Evolutionary conservation across 2,888 invertebrate species (phyloP), one percentile per base, ranked within the genome.

Genomic region (Drosophila gaucha): DNA sequence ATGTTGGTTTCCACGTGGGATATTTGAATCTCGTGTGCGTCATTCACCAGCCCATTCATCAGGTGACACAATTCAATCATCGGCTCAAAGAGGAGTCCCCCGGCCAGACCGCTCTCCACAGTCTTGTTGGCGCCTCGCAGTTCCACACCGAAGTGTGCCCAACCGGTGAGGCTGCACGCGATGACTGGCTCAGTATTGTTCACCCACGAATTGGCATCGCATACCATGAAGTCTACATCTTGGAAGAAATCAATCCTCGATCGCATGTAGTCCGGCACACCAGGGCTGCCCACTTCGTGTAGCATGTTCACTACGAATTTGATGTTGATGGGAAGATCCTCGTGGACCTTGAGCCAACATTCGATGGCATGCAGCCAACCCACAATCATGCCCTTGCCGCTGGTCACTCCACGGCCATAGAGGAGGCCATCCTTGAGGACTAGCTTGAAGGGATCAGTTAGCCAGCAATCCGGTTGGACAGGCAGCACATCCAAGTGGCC

Each of bases 281-380:
- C 79, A 0, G 8, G 30, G 47, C 76, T 82, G 43, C 79, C 76
- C 46, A 74, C 67, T 33, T 73, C 66, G 22, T 78, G 78, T 31
- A 67, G 24, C 36, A 64, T 70, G 5, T 82, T 78, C 6, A 68
- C 64, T 10, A 80, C 51, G 22, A 80, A 31, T 22, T 82, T 80
- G 2, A 80, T 14, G 14, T 80, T 80, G 0, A 80, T 10, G 0
- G 79, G 82, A 47, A 80, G 38, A 46, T 80, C 78, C 0, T 35
- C 46, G 28, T 46, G 35, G 5, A 36, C 12, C 1, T 52, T 38
- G 2, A 73, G 31, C 76, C 82, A 82, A 6, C 55, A 36, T 0
- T 70, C 62, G 12, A 82, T 54, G 26, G 82, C 79, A 5, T 70
- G 66, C 2, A 80, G 38, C 79, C 79, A 80, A 12, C 82, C 66